phyloP scores from a whole-genome alignment of 2,113 vertebrate genomes.

The Phylloscopus trochiloides region DNA sequence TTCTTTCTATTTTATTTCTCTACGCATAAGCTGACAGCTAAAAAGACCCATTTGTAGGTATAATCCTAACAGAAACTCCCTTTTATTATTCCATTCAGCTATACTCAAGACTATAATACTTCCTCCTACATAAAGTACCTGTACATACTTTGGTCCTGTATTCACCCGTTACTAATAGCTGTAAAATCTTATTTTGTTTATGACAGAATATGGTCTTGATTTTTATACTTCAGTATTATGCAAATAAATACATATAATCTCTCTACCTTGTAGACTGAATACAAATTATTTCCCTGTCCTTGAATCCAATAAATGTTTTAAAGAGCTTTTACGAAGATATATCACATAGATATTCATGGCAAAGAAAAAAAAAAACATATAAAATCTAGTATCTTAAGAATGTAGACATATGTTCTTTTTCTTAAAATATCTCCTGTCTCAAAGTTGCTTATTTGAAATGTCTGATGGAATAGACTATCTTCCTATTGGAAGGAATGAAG shows the following conservation, averaged over 20 bases:
- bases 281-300: not conserved
- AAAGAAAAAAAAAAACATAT: not conserved
- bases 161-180: slow-evolving; percentile 9
- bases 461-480: not conserved
- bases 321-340: not conserved
- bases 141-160: not conserved
- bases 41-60: not conserved
- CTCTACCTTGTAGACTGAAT: not conserved
- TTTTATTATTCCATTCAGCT: slow-evolving; percentile 2
- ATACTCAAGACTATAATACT: not conserved
- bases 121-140: not conserved
- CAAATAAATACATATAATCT: slow-evolving; percentile 2
- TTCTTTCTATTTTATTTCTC: not conserved
- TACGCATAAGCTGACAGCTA: not conserved
- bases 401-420: not conserved
- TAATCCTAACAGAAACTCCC: not conserved
- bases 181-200: not conserved
- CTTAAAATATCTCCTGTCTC: not conserved
- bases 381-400: not conserved
- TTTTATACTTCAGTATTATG: not conserved
- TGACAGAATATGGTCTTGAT: not conserved
- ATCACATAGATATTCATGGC: not conserved
- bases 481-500: not conserved
- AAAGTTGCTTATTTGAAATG: not conserved
- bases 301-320: not conserved